Base-by-base conservation (phyloP, 2,797 vertebrate species). In the Pangasius macronema region DNA sequence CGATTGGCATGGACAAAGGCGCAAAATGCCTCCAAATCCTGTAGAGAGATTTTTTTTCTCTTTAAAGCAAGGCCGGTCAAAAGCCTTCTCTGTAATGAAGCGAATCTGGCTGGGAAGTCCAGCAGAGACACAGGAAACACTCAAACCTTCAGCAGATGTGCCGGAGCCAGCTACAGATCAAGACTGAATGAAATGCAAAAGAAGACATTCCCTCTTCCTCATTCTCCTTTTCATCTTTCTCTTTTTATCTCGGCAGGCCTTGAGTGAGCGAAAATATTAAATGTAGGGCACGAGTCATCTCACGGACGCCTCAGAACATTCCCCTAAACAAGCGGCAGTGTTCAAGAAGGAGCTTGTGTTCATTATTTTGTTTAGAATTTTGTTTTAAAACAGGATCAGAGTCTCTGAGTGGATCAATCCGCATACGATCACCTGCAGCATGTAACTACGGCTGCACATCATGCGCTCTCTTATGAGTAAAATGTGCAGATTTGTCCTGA, bases 71-170 rank as follows among this genome's bases (percentile, higher is more conserved):
- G 10, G 20, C 76, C 49, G 30, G 49, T 57, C 86, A 77, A 86
- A 77, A 46, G 42, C 82, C 33, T 16, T 59, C 55, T 85, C 83
- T 86, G 84, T 86, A 89, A 88, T 61, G 36, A 33, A 89, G 85
- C 63, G 53, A 68, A 36, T 86, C 63, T 80, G 49, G 42, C 39
- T 73, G 65, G n/a, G 68, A 53, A 81, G 86, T 84, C 85, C 76
- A 46, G 79, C 75, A 84, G 83, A 84, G 82, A 87, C 49, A 81
- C 72, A 46, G 87, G 83, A 85, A 82, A 68, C 11, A 5, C 39
- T 84, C 16, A 87, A 88, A 87, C 83, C 63, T 83, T 76, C 65
- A 89, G 84, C 87, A 91, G 87, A 92, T 88, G 90, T 88, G 82
- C 61, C 1, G 13, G 83, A 86, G 80, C 82, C 79, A 75, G 63